phyloP scores from a whole-genome alignment of 2,888 invertebrate species.

The Acrobasis suavella region DNA sequence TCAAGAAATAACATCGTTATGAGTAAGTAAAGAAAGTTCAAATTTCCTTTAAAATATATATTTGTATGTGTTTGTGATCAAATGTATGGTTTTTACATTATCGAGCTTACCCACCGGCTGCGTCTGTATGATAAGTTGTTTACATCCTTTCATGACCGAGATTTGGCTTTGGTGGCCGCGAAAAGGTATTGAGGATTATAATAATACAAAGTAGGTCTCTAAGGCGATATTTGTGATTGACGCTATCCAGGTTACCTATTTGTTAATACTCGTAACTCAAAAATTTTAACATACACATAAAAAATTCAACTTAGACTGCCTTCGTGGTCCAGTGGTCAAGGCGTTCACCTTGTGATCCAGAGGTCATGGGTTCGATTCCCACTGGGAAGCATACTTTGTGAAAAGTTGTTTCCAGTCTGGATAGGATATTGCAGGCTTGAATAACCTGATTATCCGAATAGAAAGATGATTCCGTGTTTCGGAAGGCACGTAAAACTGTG shows the following conservation, averaged over 20 bases:
- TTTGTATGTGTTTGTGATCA: conserved; percentile 5
- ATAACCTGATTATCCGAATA: no score
- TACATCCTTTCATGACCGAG: conserved; percentile 55
- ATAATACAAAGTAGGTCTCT: conserved; percentile 25
- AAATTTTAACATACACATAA: no score
- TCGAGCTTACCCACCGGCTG: conserved; percentile 14
- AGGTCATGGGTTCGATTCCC: no score
- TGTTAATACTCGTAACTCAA: background rate
- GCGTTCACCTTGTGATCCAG: no score
- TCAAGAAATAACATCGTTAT: conserved; percentile 13
- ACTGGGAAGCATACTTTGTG: no score
- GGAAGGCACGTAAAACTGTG: no score
- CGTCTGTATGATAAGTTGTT: conserved; percentile 40
- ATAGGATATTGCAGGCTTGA: no score
- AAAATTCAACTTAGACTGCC: no score
- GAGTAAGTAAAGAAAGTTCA: background rate
- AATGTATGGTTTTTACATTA: conserved; percentile 21
- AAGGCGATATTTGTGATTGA: background rate
- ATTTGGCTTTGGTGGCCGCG: conserved; percentile 44
- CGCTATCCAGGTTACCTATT: background rate
- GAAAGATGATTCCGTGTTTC: no score
- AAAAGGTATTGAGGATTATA: conserved; percentile 27
- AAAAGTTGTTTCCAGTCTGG: no score
- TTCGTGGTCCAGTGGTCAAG: no score
- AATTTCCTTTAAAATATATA: background rate